Evolutionary conservation across 2,888 invertebrate species (phyloP), one percentile per base, ranked within the genome.

Genomic region (Acanthococcus lagerstroemiae): DNA sequence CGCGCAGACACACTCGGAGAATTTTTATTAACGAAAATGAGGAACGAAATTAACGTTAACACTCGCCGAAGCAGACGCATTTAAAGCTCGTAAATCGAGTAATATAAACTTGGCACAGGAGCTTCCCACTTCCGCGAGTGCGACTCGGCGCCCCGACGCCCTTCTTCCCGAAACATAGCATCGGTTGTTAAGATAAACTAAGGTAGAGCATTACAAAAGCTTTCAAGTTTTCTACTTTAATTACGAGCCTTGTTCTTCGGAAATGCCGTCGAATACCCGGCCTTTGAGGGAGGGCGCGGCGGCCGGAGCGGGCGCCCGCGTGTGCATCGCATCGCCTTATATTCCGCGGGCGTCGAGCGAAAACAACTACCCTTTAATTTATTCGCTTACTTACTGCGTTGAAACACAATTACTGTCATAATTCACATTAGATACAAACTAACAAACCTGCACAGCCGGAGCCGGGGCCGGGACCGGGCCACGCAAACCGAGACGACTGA

Each of bases 201-300:
- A 37, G 58, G 48, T 46, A 58, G 44, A 44, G 58, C 58, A 58
- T 58, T 58, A 61, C 60, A 61, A 61, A 61, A 61, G 60, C 60
- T 61, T 61, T 61, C 60, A 61, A 61, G 60, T 61, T 61, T 61
- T 61, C 60, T 61, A 61, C 60, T 61, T 61, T 61, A 61, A 61
- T 61, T 61, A 61, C 50, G 50, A 61, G 22, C 27, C 60, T 61
- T 61, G 60, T 61, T 61, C 50, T 61, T 48, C 27, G 30, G 60
- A 50, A 61, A 61, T 61, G 48, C 60, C n/a, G 44, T n/a, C n/a
- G n/a, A n/a, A n/a, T n/a, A n/a, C n/a, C n/a, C n/a, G n/a, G n/a
- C n/a, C n/a, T n/a, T n/a, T n/a, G n/a, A n/a, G 24, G 7, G 19
- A 22, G 24, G 22, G 52, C 12, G 37, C 37, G 37, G n/a, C 12